Conservation (phyloP, 35 echinoderm and acorn worm genomes). For the Amphiura filiformis region DNA sequence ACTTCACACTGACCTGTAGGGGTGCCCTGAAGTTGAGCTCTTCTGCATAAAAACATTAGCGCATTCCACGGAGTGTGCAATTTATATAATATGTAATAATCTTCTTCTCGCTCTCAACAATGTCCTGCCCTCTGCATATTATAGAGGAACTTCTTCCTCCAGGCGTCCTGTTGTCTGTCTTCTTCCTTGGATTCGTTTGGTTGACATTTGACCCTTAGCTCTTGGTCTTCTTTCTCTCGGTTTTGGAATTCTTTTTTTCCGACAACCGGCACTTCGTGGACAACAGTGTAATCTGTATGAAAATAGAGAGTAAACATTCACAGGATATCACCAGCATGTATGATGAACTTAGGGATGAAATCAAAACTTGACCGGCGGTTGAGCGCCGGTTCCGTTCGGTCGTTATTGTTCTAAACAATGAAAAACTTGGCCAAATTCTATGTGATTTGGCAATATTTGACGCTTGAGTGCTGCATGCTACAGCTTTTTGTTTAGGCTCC, state of each 20-base stretch:
- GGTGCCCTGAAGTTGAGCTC: slow-evolving; percentile 80
- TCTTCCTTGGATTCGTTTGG: slow-evolving; percentile 54
- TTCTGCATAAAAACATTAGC: slow-evolving; percentile 78
- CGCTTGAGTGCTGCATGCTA: too few species aligned
- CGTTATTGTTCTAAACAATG: too few species aligned
- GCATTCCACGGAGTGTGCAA: slow-evolving; percentile 75
- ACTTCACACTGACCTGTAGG: slow-evolving; percentile 74
- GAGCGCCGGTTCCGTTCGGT: too few species aligned
- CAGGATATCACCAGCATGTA: background rate
- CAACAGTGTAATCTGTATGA: slow-evolving; percentile 76
- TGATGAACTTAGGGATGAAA: too few species aligned
- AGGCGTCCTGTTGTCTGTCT: slow-evolving; percentile 42
- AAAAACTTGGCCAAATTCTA: too few species aligned
- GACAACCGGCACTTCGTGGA: slow-evolving; percentile 67
- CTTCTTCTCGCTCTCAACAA: slow-evolving; percentile 81
- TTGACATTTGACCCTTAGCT: slow-evolving; percentile 45
- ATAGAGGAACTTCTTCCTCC: slow-evolving; percentile 77
- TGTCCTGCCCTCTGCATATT: slow-evolving; percentile 50
- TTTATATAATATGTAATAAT: slow-evolving; percentile 82
- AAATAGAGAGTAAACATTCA: background rate
- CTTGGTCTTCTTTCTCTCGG: slow-evolving; percentile 64
- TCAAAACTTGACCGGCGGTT: too few species aligned
- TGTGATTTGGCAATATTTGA: too few species aligned
- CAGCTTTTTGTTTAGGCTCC: too few species aligned
- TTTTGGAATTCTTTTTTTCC: slow-evolving; percentile 83